Base-by-base conservation (phyloP, 1,140 invertebrate genomes). In the Mercenaria mercenaria region DNA sequence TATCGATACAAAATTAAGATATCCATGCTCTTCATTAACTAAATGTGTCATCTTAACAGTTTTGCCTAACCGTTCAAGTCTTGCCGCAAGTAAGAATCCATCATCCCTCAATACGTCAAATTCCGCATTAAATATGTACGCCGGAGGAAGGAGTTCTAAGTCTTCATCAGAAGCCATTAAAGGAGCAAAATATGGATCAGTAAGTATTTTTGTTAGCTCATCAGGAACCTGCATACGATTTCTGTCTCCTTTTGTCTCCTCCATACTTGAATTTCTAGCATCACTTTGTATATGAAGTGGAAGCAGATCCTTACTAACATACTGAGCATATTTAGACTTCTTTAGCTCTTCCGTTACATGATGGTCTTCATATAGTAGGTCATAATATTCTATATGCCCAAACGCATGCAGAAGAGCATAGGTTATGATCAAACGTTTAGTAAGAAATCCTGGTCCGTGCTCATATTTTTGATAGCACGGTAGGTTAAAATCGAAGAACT, bases 91-190 rank as follows among this genome's bases (percentile, higher is more conserved):
- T 37, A 94, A 34, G 52, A 93, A 82, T 3, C 84, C 91, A 26
- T 94, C 93, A 81, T 94, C 93, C 52, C 93, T 52, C n/a, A 93
- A 50, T 0, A 92, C 86, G 72, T 94, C 93, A 88, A 88, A 91
- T 72, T 93, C 88, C 34, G 67, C 52, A 1, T 90, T 77, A 2
- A 91, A 29, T 6, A 94, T 79, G 37, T 86, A 91, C 23, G 91
- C 61, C 1, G 76, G 76, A 0, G 92, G 93, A 10, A 93, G n/a
- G 8, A 39, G 29, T 39, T 50, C 29, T 18, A 93, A 74, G 32
- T 86, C 72, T 39, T 74, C 50, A 83, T 89, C 87, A 29, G 87
- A 72, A 0, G 91, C 87, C 69, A 92, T 84, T n/a, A 92, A 39
- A 20, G 91, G 92, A 2, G 83, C 67, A 50, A 85, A 64, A n/a